Evolutionary conservation across 2,888 invertebrate species (phyloP).

Genomic region (Hoplodrina ambigua): DNA sequence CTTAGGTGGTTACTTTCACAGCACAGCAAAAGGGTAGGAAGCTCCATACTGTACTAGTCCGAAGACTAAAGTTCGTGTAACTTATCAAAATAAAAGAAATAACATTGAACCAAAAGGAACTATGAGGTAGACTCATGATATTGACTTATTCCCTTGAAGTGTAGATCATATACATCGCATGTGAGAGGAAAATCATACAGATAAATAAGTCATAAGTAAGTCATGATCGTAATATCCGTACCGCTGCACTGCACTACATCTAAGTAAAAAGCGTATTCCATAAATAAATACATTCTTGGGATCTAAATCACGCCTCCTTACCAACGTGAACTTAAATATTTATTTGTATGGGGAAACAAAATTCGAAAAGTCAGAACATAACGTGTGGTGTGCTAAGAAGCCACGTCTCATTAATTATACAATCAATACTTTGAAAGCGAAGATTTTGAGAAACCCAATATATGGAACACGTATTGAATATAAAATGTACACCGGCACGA

Average conservation of each 20-base stretch:
- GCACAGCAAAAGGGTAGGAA: no score
- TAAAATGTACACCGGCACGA: background rate
- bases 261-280: conserved; percentile 17
- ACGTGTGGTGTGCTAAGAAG: conserved; percentile 4
- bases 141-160: background rate
- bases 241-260: conserved; percentile 3
- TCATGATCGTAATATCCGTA: conserved; percentile 19
- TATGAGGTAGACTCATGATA: background rate
- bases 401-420: conserved; percentile 4
- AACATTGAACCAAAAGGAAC: background rate
- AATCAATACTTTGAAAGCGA: background rate
- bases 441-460: background rate
- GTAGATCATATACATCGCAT: background rate
- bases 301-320: conserved; percentile 15
- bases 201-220: conserved; percentile 22
- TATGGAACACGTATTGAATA: background rate
- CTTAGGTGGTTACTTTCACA: no score
- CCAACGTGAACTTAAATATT: conserved; percentile 39
- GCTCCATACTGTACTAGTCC: no score
- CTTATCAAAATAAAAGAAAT: background rate
- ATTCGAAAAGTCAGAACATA: conserved; percentile 10
- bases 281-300: conserved; percentile 35
- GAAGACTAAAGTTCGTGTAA: no score
- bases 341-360: conserved; percentile 19
- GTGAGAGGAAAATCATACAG: background rate